Evolutionary conservation across 2,888 invertebrate species (phyloP).

Genomic region (Iphiclides podalirius): DNA sequence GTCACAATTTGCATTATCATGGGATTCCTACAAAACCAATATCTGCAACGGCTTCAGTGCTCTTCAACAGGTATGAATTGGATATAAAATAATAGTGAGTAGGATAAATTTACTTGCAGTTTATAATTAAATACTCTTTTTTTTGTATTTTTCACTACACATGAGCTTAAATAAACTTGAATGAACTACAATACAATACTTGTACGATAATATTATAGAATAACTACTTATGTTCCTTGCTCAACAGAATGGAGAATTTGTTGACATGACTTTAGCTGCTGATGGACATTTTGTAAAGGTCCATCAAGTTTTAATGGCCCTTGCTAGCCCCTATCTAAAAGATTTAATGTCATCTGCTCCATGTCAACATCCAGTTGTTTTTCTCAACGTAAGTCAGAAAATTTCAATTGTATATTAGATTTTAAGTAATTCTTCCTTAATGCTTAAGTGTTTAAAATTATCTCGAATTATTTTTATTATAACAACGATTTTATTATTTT

Average conservation of each 20-base stretch:
- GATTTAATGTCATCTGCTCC: constrained; percentile 66
- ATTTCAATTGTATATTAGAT: constrained; percentile 23
- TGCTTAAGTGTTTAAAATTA: too few species aligned
- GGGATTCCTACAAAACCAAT: constrained; percentile 65
- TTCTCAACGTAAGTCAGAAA: constrained; percentile 59
- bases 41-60: constrained; percentile 65
- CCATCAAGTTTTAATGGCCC: constrained; percentile 51
- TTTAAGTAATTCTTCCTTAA: too few species aligned
- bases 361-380: constrained; percentile 70
- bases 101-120: too few species aligned
- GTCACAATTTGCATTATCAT: constrained; percentile 60
- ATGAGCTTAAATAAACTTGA: too few species aligned
- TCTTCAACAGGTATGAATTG: constrained; percentile 62
- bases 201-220: too few species aligned
- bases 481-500: constrained; percentile 22
- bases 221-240: too few species aligned
- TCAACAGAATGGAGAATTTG: constrained; percentile 66
- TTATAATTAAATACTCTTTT: too few species aligned
- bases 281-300: constrained; percentile 67
- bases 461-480: background rate
- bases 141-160: too few species aligned
- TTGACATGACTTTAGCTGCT: constrained; percentile 66
- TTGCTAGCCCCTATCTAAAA: constrained; percentile 70
- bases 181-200: too few species aligned
- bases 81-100: too few species aligned